phyloP scores from a whole-genome alignment of 2,113 vertebrate species.

The Gnathonemus echidnorhynchus region DNA sequence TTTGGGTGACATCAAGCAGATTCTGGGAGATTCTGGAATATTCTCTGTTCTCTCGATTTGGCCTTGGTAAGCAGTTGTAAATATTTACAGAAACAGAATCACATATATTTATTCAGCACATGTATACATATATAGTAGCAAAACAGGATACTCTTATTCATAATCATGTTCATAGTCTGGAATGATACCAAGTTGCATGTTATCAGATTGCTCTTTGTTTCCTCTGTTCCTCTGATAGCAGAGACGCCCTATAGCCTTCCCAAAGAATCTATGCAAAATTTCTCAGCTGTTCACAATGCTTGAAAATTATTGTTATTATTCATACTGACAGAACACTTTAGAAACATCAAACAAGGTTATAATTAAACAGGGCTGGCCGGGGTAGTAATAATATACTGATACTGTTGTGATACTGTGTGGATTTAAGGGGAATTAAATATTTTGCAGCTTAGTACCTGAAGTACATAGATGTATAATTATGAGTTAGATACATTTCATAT shows the following conservation, averaged over 20 bases:
- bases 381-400: not conserved
- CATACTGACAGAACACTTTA: not conserved
- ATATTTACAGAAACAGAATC: not conserved
- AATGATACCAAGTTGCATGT: not conserved
- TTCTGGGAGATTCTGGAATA: not conserved
- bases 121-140: not conserved
- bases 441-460: not conserved
- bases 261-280: not conserved
- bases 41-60: not conserved
- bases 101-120: not conserved
- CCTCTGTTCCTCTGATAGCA: not conserved
- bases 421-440: not conserved
- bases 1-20: not conserved
- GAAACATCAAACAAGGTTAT: not conserved
- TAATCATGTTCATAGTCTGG: not conserved
- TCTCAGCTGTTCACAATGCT: not conserved
- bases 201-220: not conserved
- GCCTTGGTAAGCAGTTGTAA: not conserved
- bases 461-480: not conserved
- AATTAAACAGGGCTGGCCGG: not conserved
- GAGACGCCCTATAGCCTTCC: not conserved
- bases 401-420: not conserved
- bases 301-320: not conserved
- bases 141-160: not conserved
- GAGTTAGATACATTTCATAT: not conserved